Evolutionary conservation across 2,797 vertebrate species (phyloP), one percentile per base, ranked within the genome.

Genomic region (Chloroceryle amazona): DNA sequence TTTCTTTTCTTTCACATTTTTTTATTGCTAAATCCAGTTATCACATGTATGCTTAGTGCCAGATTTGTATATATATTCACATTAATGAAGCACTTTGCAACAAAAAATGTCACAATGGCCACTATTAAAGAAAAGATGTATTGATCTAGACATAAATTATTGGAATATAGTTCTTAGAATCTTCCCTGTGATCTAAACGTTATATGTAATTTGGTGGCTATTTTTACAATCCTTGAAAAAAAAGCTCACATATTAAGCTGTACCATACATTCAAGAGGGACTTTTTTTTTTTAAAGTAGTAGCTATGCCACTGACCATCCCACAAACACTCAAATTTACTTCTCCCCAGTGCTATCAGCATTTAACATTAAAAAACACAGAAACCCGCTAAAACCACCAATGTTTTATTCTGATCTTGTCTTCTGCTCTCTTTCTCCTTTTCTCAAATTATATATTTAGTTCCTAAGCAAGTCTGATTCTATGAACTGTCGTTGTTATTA

Each of bases 351-450:
- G 17, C 9, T 72, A 23, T 28, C n/a, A 61, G 14, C 29, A 61
- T 33, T 31, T 41, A 33, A 16, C 23, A 55, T 55, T 7, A 66
- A 67, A 73, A 52, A 33, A 3, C 39, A 41, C 16, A 41, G 39
- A 41, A 75, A 35, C 4, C 23, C 4, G 18, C 29, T 41, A 47
- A 31, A 60, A 1, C 0, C 9, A 54, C 4, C 6, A 75, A 47
- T 23, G 11, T 3, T n/a, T 5, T 37, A 5, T 17, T 42, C 6
- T 46, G 19, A 3, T 28, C 16, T 54, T 23, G n/a, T 19, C 14
- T 58, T 51, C 49, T 51, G 28, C 26, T 52, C 10, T 44, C 28
- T 35, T 51, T 19, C 3, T 54, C 33, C 10, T 47, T 52, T 31
- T 35, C 52, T 39, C 37, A 52, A 46, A 52, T 20, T 47, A 18